Evolutionary conservation across 2,888 invertebrate genomes (phyloP), one percentile per base, ranked within the genome.

Genomic region (Epinotia ramella): DNA sequence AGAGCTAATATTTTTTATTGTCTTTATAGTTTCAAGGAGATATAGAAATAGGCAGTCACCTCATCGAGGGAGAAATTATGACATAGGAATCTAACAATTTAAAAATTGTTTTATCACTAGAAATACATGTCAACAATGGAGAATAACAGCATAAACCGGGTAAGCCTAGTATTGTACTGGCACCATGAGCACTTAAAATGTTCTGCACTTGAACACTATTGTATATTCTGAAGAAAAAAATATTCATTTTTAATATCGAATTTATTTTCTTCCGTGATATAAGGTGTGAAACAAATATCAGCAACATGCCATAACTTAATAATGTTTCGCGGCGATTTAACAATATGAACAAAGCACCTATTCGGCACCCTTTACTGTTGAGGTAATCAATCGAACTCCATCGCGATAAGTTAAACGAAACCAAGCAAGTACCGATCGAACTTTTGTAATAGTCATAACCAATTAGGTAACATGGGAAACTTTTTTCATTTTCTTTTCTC

Each of bases 11-110:
- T 89, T 82, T 79, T 86, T 84, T 89, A 88, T 88, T 91, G 84
- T 92, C 86, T 91, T 94, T 93, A 90, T 93, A 91, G 93, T 93
- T 91, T 93, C 90, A 91, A 92, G 93, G 91, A 90, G 90, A 91
- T 86, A 86, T 89, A 89, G 88, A 85, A 85, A 88, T 87, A 88
- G 84, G 87, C 88, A 86, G 87, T 86, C 89, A 82, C 82, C 84
- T 86, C 88, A 79, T 83, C 91, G 89, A 82, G 82, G 78, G 89
- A 89, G 89, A 89, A 89, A 90, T 87, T 90, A 91, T 93, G 91
- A 88, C 84, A 91, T 90, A 91, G 83, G 87, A 84, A 84, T 81
- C 84, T 87, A 85, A 84, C 81, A 83, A 81, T 86, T 87, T 83
- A 86, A 87, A 87, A 87, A 88, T 83, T 82, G 79, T 84, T 83